Evolutionary conservation across 2,888 invertebrate species (phyloP), one percentile per base, ranked within the genome.

Genomic region (Cryptus viduatorius): DNA sequence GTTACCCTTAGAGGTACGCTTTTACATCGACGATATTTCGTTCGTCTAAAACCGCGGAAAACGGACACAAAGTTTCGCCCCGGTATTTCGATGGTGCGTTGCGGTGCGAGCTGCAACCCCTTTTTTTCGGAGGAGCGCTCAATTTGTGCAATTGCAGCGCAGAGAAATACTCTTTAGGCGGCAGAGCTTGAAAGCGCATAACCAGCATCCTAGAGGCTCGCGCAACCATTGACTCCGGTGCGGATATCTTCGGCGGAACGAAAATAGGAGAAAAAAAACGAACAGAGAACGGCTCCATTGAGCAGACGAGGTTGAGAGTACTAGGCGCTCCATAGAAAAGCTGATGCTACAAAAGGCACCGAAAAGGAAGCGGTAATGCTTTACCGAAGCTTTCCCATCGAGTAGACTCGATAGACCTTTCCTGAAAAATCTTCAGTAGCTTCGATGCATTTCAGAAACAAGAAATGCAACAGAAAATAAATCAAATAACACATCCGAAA

Each of bases 21-120:
- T 76, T 79, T 50, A 29, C 72, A 1, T 31, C 61, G 72, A 48
- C 84, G 77, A 61, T 85, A 79, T 81, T 48, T 85, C 73, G 31
- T 37, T 31, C 42, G 42, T 24, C 88, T 86, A 87, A 85, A 84
- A 83, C 82, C 82, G n/a, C 82, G 61, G 37, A 37, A 82, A 80
- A 83, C 82, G 77, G 80, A 87, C 86, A 81, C 85, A 84, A 68
- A 72, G 29, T 50, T n/a, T 50, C 16, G n/a, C 46, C 5, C 16
- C 42, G 31, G 37, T 19, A 46, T 10, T 12, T 71, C 59, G 81
- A 64, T 73, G 69, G 56, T 44, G 61, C 64, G 72, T 75, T 75
- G 79, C 64, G 65, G n/a, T 64, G 10, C n/a, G 19, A 67, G 42
- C 19, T 61, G 48, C 48, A 31, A 4, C 29, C 19, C 59, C 69